Evolutionary conservation across 2,113 vertebrate species (phyloP), one percentile per base, ranked within the genome.

Genomic region (Hippocampus abdominalis): DNA sequence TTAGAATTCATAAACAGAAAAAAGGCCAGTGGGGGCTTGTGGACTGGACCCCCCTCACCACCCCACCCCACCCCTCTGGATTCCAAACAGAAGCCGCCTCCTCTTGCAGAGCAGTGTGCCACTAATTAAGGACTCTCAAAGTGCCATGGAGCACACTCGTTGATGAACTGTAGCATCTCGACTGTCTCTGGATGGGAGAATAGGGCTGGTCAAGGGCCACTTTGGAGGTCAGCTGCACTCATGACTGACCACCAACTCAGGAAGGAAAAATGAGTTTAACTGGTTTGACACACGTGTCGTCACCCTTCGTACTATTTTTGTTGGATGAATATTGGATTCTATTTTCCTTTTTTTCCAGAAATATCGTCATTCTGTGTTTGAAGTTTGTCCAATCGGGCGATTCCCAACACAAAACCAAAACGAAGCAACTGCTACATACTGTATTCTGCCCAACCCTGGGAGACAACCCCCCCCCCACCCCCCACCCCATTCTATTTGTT

Each of bases 81-180:
- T 64, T 51, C 76, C 66, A 70, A 76, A 82, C 79, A 72, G 74
- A 78, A 69, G 56, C 64, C 80, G 66, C 76, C 77, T 80, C 74
- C 83, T 64, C 10, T 36, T 80, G 75, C 59, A 51, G 62, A 70
- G 48, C 68, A 63, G 77, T 85, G 88, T 83, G 88, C 79, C 88
- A 86, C 81, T 91, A 92, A 91, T 92, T 91, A 91, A 84, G 76
- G 78, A 86, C 84, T 89, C 84, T 90, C 86, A 72, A 84, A 86
- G 81, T 80, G 87, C 80, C 64, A 77, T 59, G 70, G 69, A 88
- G 82, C 72, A 75, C 59, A 83, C 84, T 92, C 91, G 87, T 91
- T 90, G 91, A 84, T 69, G 77, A 88, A 89, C 88, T 87, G 75
- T 77, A 90, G 84, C 86, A 86, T 89, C 87, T 79, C 85, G 81